Evolutionary conservation across 1,140 invertebrate genomes (phyloP).

Genomic region (Battus philenor): DNA sequence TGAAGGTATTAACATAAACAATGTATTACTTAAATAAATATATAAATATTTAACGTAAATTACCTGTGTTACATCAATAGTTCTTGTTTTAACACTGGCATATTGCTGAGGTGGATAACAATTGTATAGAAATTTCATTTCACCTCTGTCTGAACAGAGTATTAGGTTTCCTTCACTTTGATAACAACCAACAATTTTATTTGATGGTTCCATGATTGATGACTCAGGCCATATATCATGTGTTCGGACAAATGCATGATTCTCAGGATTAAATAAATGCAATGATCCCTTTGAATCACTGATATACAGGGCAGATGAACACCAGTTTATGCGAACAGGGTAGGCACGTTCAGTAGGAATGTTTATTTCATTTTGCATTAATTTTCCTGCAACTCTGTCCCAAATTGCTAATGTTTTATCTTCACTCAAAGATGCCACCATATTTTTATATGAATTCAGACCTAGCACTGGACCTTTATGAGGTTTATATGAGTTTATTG

Average conservation of each 20-base stretch:
- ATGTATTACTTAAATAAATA: background rate
- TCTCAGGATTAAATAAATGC: conserved; percentile 54
- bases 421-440: conserved; percentile 61
- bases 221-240: conserved; percentile 52
- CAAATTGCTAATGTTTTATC: conserved; percentile 62
- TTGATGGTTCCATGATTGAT: conserved; percentile 38
- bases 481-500: conserved; percentile 46
- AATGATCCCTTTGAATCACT: conserved; percentile 59
- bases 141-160: conserved; percentile 50
- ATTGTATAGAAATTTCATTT: conserved; percentile 66
- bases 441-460: conserved; percentile 40
- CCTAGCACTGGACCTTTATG: conserved; percentile 57
- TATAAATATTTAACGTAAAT: too few species aligned
- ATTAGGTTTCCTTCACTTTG: conserved; percentile 52
- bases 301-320: conserved; percentile 48
- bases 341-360: conserved; percentile 53
- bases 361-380: conserved; percentile 47
- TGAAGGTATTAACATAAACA: background rate
- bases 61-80: conserved; percentile 61
- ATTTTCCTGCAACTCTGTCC: conserved; percentile 55
- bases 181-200: conserved; percentile 53
- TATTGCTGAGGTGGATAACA: conserved; percentile 52
- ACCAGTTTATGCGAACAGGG: conserved; percentile 60
- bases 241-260: conserved; percentile 36
- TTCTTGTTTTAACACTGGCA: conserved; percentile 42